These are phyloP conservation scores for Danionella dracula DNA, from an alignment of 2,797 vertebrate species.

Conservation along the genomic window DNA sequence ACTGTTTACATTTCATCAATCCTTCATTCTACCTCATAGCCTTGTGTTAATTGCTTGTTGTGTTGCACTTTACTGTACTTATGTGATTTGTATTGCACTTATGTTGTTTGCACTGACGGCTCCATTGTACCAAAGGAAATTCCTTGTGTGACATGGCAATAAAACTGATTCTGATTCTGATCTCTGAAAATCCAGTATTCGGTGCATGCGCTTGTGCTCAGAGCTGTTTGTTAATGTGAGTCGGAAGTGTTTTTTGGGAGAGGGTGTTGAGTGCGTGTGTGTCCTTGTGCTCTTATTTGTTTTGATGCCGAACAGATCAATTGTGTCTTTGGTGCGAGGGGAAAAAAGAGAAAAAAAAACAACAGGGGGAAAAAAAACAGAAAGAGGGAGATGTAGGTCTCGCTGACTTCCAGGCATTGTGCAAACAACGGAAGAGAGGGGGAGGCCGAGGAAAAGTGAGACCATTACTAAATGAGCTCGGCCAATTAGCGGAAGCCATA, in stretches of 20 bases:
- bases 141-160: too few relatives aligned
- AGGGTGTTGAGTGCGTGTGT: conserved; percentile 48
- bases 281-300: conserved; percentile 65
- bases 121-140: too few relatives aligned
- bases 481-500: conserved; percentile 72
- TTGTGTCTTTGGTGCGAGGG: conserved; percentile 52
- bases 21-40: too few relatives aligned
- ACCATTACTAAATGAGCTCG: conserved; percentile 73
- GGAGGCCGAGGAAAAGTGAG: conserved; percentile 74
- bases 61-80: too few relatives aligned
- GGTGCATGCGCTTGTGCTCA: conserved; percentile 29
- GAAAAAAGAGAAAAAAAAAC: conserved; percentile 55
- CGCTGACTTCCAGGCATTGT: conserved; percentile 80
- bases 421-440: conserved; percentile 69
- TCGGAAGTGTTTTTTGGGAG: conserved; percentile 55
- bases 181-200: neutral
- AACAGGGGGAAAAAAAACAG: conserved; percentile 63
- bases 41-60: too few relatives aligned
- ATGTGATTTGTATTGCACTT: too few relatives aligned
- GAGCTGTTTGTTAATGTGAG: conserved; percentile 43
- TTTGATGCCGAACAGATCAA: conserved; percentile 60
- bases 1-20: too few relatives aligned
- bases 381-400: conserved; percentile 71
- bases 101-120: too few relatives aligned
- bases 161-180: too few relatives aligned